Percentiles rank a stretch among this genome's conserved stretches.
Evolutionary conservation across 2,888 invertebrate genomes (phyloP).

Genomic region (Dichetophora obliterata): DNA sequence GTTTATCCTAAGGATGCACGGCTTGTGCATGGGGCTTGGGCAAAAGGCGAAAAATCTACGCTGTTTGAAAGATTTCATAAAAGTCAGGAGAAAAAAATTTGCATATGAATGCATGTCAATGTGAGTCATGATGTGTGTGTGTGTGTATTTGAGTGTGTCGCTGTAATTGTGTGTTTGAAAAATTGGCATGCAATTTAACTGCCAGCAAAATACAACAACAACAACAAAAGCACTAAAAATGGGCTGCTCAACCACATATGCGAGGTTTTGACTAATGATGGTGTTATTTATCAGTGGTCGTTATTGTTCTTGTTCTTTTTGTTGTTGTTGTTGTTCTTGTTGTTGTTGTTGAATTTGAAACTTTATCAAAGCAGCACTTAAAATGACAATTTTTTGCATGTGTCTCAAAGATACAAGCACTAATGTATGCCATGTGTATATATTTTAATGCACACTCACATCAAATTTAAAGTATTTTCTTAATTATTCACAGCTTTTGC

Average conservation of each 20-base stretch:
- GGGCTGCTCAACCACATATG: conserved; percentile 5
- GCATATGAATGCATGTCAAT: conserved; percentile 42
- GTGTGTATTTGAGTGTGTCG: background rate
- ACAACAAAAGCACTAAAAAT: background rate
- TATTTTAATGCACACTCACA: background rate
- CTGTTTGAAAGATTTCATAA: background rate
- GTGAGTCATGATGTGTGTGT: background rate
- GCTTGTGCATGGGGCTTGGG: too few species aligned
- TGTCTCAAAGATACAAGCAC: conserved; percentile 8
- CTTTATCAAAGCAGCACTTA: conserved; percentile 24
- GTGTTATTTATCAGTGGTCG: conserved; percentile 40
- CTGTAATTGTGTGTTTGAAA: conserved; percentile 29
- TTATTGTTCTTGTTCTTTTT: conserved; percentile 2
- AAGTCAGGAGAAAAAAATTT: conserved; percentile 35
- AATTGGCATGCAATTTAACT: conserved; percentile 44
- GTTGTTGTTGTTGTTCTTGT: conserved; percentile 11
- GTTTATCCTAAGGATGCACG: background rate
- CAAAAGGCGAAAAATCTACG: conserved; percentile 9
- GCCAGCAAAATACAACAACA: conserved; percentile 1
- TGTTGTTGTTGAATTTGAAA: background rate
- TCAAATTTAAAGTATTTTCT: background rate
- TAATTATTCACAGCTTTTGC: conserved; percentile 8
- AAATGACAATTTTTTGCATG: background rate
- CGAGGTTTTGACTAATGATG: conserved; percentile 44
- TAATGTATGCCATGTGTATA: background rate